These are phyloP conservation scores for Craniophora ligustri DNA, from an alignment of 2,888 invertebrate genomes.

Conservation along the genomic window DNA sequence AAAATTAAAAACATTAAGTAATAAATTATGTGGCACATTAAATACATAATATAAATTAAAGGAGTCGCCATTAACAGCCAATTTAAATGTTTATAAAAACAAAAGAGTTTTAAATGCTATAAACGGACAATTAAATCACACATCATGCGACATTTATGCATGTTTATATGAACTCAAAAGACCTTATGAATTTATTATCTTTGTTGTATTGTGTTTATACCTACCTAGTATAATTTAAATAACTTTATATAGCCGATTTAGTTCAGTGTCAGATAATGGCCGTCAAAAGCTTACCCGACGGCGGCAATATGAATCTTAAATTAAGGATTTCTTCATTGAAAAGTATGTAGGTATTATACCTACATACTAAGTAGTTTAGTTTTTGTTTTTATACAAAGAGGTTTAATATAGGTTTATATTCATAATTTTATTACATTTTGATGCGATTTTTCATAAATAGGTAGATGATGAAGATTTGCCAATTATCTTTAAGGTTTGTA, in stretches of 20 bases:
- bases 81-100: constrained; percentile 39
- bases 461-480: no score
- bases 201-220: constrained; percentile 10
- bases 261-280: no score
- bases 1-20: constrained; percentile 6
- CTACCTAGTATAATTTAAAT: constrained; percentile 17
- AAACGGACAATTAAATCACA: constrained; percentile 63
- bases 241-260: constrained; percentile 9
- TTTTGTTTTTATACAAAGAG: no score
- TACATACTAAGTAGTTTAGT: no score
- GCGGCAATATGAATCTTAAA: no score
- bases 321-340: no score
- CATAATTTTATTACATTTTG: no score
- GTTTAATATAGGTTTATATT: no score
- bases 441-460: no score
- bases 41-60: constrained; percentile 52
- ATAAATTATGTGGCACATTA: constrained; percentile 36
- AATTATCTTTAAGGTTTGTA: no score
- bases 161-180: constrained; percentile 59
- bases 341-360: no score
- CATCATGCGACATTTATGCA: constrained; percentile 57
- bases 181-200: constrained; percentile 49
- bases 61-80: constrained; percentile 46
- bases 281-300: no score
- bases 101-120: constrained; percentile 53